These are phyloP conservation scores for Scolanthus callimorphus DNA, from an alignment of 92 coral and sea anemone genomes.

Conservation along the genomic window DNA sequence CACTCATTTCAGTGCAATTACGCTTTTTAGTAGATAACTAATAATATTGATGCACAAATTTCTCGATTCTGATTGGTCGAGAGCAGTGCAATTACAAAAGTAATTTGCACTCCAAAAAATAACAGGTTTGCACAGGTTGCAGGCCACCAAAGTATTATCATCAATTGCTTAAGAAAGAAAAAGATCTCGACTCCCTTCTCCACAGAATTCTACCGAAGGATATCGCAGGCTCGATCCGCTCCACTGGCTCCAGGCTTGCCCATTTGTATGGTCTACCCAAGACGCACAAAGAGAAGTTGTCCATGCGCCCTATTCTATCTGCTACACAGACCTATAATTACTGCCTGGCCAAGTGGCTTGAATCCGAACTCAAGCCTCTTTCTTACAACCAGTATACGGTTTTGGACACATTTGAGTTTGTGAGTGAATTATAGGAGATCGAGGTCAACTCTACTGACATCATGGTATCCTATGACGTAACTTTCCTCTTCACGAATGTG, in stretches of 20 bases:
- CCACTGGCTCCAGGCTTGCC: conserved; percentile 20
- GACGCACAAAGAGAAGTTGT: conserved; percentile 30
- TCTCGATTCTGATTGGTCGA: no score
- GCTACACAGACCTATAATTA: conserved; percentile 19
- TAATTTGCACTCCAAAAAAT: no score
- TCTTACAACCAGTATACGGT: conserved; percentile 8
- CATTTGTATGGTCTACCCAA: conserved; percentile 34
- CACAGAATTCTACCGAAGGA: conserved; percentile 15
- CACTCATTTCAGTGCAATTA: no score
- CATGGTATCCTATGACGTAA: neutral
- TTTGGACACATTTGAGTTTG: conserved; percentile 15
- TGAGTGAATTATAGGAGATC: conserved; percentile 6
- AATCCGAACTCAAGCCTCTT: conserved; percentile 23
- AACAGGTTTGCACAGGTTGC: no score
- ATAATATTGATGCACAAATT: no score
- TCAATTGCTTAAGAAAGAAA: conserved; percentile 24
- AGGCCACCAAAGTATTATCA: conserved; percentile 36
- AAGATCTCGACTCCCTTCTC: neutral
- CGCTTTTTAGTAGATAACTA: no score
- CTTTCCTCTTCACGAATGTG: neutral
- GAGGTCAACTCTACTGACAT: neutral
- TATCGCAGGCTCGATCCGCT: conserved; percentile 12
- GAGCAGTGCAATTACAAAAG: no score
- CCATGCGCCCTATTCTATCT: conserved; percentile 41
- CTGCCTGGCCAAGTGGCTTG: conserved; percentile 26